Evolutionary conservation across 2,888 invertebrate genomes (phyloP).

Genomic region (Embidobia sp.): DNA sequence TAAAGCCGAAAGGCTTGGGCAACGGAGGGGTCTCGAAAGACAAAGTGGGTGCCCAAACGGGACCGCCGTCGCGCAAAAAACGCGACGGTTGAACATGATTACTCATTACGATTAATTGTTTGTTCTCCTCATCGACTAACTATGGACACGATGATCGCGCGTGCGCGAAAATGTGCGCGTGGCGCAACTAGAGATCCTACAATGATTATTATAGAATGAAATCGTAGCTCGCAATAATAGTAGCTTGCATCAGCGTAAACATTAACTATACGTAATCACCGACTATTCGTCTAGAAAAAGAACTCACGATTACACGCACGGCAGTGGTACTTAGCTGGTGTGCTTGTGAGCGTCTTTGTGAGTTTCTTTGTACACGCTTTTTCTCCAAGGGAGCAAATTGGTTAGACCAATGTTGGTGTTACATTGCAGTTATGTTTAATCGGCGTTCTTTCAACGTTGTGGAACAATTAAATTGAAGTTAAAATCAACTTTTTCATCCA

Average conservation of each 20-base stretch:
- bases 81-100: conserved; percentile 41
- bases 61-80: conserved; percentile 50
- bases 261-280: conserved; percentile 66
- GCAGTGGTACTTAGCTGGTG: conserved; percentile 81
- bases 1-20: conserved; percentile 47
- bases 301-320: conserved; percentile 76
- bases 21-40: conserved; percentile 62
- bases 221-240: conserved; percentile 62
- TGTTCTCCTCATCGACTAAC: conserved; percentile 42
- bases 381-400: no score
- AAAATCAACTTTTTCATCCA: no score
- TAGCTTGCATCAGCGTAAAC: conserved; percentile 60
- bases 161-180: conserved; percentile 36
- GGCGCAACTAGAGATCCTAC: conserved; percentile 71
- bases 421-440: no score
- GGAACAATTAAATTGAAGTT: no score
- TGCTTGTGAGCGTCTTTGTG: conserved; percentile 72
- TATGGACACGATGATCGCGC: conserved; percentile 51
- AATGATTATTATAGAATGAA: conserved; percentile 70
- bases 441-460: no score
- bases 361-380: conserved; percentile 62
- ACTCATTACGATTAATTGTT: conserved; percentile 34
- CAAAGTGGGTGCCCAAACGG: conserved; percentile 34
- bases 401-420: no score
- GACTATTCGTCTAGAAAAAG: conserved; percentile 67